Evolutionary conservation across 2,797 vertebrate genomes (phyloP), one percentile per base, ranked within the genome.

Genomic region (Catamblyrhynchus diadema): DNA sequence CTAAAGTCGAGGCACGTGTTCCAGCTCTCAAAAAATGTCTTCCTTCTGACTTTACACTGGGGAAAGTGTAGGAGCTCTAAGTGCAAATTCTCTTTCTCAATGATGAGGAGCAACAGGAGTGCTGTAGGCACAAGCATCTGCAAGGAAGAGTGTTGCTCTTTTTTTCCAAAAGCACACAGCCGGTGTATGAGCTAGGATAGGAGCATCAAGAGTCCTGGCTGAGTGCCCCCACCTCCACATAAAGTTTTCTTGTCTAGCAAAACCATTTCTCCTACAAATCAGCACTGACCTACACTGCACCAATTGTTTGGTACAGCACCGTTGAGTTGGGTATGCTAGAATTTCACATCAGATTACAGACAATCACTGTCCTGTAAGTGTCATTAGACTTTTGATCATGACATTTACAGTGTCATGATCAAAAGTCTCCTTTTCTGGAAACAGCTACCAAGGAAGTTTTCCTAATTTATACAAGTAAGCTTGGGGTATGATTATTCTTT

Each of bases 191-290:
- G 22, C 35, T 51, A 45, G 44, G 27, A 54, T 3, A 25, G n/a
- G 9, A 91, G n/a, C 35, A 54, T n/a, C 24, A 61, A 37, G n/a
- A 42, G 47, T 45, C 12, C 14, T 12, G 47, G 39, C 3, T 0
- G 0, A 74, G 27, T 42, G 20, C 8, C 6, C 6, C 19, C 56
- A 32, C 5, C 12, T 51, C 18, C n/a, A 48, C 12, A 33, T 12
- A 17, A 80, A 56, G 9, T 6, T 66, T 81, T 35, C 66, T 62
- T 44, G 42, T 21, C 21, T 41, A 64, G 28, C 20, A 81, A 78
- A 67, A 35, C 4, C 19, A 19, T 42, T 75, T 75, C 30, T 27
- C 64, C 60, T 73, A 51, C 60, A 85, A 85, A 56, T 41, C 41
- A 71, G 32, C 47, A 48, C 23, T 60, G 61, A 50, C 17, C 30